Percentiles rank a stretch among this genome's conserved stretches.
Evolutionary conservation across 2,797 vertebrate genomes (phyloP).

Genomic region (Sebastes diaconus): DNA sequence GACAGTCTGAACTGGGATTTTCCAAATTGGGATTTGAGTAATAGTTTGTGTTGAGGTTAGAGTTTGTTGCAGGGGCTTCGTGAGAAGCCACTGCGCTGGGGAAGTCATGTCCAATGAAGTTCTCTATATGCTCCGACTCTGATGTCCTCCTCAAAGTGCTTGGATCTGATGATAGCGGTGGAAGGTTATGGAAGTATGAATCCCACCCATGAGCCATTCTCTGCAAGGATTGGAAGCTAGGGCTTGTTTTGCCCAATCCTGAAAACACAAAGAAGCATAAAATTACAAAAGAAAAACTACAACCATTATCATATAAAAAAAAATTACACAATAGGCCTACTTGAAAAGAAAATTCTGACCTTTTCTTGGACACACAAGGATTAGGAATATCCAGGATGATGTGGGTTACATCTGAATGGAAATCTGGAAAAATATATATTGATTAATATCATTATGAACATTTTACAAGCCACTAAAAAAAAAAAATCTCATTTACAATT

Average conservation of each 20-base stretch:
- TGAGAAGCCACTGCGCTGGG: constrained; percentile 51
- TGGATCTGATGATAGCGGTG: constrained; percentile 64
- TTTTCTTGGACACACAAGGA: constrained; percentile 24
- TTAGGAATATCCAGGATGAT: constrained; percentile 7
- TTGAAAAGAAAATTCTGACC: constrained; percentile 38
- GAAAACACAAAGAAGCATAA: constrained; percentile 49
- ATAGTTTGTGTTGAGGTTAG: constrained; percentile 53
- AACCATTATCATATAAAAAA: background rate
- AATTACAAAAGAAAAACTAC: constrained; percentile 4
- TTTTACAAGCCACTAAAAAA: background rate
- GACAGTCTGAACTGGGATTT: constrained; percentile 65
- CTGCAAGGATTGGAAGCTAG: constrained; percentile 5
- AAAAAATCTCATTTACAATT: background rate
- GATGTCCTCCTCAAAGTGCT: constrained; percentile 54
- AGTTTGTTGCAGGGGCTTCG: constrained; percentile 52
- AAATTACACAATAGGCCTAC: background rate
- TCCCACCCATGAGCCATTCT: constrained; percentile 82
- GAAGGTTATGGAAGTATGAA: constrained; percentile 63
- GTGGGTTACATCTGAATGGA: constrained; percentile 29
- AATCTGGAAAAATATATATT: constrained; percentile 34
- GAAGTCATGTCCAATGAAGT: constrained; percentile 67
- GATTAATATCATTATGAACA: background rate
- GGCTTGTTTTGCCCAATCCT: constrained; percentile 55
- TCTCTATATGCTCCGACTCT: constrained; percentile 71
- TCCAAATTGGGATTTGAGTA: constrained; percentile 49